Evolutionary conservation across 2,888 invertebrate genomes (phyloP), one percentile per base, ranked within the genome.

Genomic region (Alcis repandata): DNA sequence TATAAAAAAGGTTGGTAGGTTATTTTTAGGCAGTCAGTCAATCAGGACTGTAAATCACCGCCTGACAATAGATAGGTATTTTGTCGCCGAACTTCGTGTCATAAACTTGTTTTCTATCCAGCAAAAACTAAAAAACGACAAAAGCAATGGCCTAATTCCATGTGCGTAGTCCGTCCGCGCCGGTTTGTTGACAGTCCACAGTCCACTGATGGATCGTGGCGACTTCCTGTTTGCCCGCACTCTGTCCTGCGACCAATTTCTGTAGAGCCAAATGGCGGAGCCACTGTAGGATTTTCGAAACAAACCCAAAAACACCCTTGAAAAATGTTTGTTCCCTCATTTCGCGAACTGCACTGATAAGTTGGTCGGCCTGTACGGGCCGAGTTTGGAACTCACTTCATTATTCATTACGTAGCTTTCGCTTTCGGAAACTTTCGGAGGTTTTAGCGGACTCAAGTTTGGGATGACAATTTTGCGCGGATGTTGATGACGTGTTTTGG

Each of bases 371-470:
- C 13, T 48, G 45, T 49, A 48, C 67, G 67, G 68, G 58, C 70
- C 70, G 70, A 82, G 80, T 85, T 79, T 70, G 61, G 73, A 86
- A 86, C 83, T 87, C 82, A 73, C 80, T 84, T 83, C 85, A 87
- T 88, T 85, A 87, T 86, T 87, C 86, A 87, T 86, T 81, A 82
- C 81, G 79, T 78, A 77, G 79, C 76, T 75, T 78, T 77, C 79
- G 80, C 79, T 83, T 79, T 67, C 67, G 70, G 72, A 76, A 78
- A 82, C 67, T 72, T 72, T 70, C 65, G 17, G 46, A 66, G 60
- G 65, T 61, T 66, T 66, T 61, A 66, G 65, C 57, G 46, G 52
- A 61, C 57, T 66, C 36, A 53, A 61, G 57, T 57, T 65, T 22
- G 1, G 60, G 65, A 53, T 61, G 65, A 66, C 65, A 60, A 61